phyloP scores from a whole-genome alignment of 23 tunicate genomes.

The Trididemnum nubilum region DNA sequence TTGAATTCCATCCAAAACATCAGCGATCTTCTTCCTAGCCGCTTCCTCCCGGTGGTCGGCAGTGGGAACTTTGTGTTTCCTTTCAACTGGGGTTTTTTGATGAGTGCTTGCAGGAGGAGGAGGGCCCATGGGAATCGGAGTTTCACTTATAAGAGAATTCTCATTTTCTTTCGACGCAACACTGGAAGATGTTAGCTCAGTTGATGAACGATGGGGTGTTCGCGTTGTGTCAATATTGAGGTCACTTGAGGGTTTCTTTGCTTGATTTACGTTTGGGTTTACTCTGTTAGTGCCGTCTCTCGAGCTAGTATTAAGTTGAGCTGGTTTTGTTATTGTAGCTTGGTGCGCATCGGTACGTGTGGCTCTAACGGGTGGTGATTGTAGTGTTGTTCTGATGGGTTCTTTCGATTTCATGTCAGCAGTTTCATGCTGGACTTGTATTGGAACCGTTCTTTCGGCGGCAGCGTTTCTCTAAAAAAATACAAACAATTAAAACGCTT shows the following conservation, averaged over 20 bases:
- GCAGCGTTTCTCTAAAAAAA: background rate
- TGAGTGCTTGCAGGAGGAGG: background rate
- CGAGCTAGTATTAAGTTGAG: no score
- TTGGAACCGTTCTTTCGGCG: slow-evolving; percentile 38
- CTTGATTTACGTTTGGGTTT: no score
- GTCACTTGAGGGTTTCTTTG: no score
- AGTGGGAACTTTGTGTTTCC: background rate
- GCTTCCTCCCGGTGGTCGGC: slow-evolving; percentile 24
- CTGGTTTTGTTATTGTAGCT: no score
- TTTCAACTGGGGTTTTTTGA: background rate
- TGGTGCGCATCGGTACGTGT: no score
- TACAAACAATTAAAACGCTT: no score
- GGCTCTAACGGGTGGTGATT: background rate
- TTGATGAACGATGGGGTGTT: no score
- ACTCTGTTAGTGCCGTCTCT: no score
- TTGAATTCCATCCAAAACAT: slow-evolving; percentile 16
- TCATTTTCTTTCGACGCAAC: background rate
- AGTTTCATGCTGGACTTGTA: slow-evolving; percentile 34
- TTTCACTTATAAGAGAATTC: background rate
- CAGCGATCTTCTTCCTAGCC: slow-evolving; percentile 14
- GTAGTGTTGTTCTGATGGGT: no score
- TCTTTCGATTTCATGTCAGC: background rate
- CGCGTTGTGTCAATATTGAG: no score
- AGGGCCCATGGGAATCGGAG: slow-evolving; percentile 5
- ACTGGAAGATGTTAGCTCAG: background rate